phyloP scores from a whole-genome alignment of 2,888 invertebrate species.

The Magallana nippona region DNA sequence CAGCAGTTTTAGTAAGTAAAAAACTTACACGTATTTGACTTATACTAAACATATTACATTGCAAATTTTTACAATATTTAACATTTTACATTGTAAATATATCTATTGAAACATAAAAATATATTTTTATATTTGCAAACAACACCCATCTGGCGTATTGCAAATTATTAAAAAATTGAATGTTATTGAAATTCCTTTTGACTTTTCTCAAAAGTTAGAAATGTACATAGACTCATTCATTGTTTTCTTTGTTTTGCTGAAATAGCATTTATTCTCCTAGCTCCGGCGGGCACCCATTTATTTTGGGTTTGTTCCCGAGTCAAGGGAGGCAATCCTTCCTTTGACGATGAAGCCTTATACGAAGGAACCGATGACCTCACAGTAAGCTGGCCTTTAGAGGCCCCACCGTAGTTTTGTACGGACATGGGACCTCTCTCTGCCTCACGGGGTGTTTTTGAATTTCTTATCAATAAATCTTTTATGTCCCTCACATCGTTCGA shows the following conservation, averaged over 20 bases:
- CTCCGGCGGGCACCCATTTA: slow-evolving; percentile 51
- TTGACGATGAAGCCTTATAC: slow-evolving; percentile 23
- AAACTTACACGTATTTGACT: too few relatives aligned
- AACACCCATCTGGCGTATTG: too few relatives aligned
- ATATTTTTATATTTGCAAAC: too few relatives aligned
- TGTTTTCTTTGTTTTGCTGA: slow-evolving; percentile 44
- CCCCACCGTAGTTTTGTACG: slow-evolving; percentile 52
- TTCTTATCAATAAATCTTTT: slow-evolving; percentile 62
- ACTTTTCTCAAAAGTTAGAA: not conserved
- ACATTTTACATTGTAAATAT: too few relatives aligned
- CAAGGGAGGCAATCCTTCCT: slow-evolving; percentile 54
- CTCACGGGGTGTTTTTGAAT: slow-evolving; percentile 48
- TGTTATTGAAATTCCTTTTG: not conserved
- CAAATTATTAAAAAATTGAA: not conserved
- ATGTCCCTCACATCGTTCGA: slow-evolving; percentile 69
- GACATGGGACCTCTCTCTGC: slow-evolving; percentile 54
- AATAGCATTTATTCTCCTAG: slow-evolving; percentile 44
- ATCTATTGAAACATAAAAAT: too few relatives aligned
- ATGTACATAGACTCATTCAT: not conserved
- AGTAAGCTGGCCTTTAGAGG: slow-evolving; percentile 37
- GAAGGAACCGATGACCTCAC: slow-evolving; percentile 44
- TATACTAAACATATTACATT: too few relatives aligned
- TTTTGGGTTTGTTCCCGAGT: slow-evolving; percentile 49
- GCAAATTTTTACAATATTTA: too few relatives aligned
- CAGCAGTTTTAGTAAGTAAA: too few relatives aligned